These are phyloP conservation scores for Hyppa rectilinea DNA, from an alignment of 2,888 invertebrate species.

Conservation along the genomic window DNA sequence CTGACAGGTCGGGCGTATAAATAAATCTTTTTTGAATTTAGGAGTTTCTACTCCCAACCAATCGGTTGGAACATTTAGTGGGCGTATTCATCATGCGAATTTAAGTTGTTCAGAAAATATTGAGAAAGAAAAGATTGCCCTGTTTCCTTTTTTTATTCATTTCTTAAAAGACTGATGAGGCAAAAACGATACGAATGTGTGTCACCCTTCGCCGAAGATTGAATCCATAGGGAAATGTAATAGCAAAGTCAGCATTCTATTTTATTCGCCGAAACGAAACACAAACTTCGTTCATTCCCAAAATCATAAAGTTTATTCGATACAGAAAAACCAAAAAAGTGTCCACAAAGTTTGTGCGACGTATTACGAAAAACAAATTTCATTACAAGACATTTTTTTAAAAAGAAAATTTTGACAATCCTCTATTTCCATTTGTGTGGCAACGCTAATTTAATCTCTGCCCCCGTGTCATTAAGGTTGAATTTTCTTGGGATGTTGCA, in stretches of 20 bases:
- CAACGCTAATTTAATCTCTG: conserved; percentile 65
- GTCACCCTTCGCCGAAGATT: conserved; percentile 38
- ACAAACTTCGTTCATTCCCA: conserved; percentile 27
- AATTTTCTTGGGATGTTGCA: conserved; percentile 61
- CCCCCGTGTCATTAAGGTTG: conserved; percentile 67
- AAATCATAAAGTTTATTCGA: conserved; percentile 62
- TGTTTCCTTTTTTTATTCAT: background rate
- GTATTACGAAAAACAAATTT: conserved; percentile 75
- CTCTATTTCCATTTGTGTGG: conserved; percentile 64
- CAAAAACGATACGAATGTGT: conserved; percentile 16
- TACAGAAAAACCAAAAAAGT: conserved; percentile 55
- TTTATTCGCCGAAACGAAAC: conserved; percentile 36
- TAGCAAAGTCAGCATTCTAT: conserved; percentile 41
- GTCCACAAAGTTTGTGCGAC: conserved; percentile 66
- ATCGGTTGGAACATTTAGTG: conserved; percentile 1
- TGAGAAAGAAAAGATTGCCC: background rate
- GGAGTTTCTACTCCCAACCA: background rate
- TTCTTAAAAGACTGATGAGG: background rate
- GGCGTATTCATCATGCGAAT: background rate
- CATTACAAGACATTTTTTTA: conserved; percentile 73
- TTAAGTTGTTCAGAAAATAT: rapidly evolving
- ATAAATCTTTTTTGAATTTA: conserved; percentile 16
- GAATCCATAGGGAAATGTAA: conserved; percentile 33
- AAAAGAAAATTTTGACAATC: conserved; percentile 68
- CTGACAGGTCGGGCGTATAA: background rate